Conservation (phyloP, 1,140 invertebrate species). For the Zaprionus taronus region DNA sequence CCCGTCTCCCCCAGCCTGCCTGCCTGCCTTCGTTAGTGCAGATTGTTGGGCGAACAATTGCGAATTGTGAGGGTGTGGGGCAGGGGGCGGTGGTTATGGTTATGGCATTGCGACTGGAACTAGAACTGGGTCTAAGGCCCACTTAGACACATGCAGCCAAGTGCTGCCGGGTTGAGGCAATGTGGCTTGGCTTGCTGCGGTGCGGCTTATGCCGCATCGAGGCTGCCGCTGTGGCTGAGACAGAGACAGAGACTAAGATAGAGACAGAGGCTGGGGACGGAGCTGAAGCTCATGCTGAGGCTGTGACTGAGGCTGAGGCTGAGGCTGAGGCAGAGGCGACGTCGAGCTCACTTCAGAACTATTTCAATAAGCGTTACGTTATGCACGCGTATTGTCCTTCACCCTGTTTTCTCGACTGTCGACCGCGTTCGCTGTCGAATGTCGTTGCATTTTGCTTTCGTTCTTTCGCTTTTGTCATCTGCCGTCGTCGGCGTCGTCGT, state of each 20-base stretch:
- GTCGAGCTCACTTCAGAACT: constrained; percentile 78
- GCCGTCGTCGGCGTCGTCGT: constrained; percentile 9
- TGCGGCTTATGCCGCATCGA: background rate
- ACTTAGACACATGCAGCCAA: constrained; percentile 34
- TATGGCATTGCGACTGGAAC: constrained; percentile 18
- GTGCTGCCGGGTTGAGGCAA: background rate
- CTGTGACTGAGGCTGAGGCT: background rate
- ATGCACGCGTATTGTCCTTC: constrained; percentile 74
- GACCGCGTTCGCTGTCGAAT: constrained; percentile 43
- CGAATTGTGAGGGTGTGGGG: constrained; percentile 1
- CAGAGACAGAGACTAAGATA: constrained; percentile 36
- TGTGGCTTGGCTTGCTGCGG: background rate
- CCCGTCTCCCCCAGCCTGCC: background rate
- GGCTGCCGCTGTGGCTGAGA: constrained; percentile 12
- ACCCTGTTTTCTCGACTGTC: constrained; percentile 68
- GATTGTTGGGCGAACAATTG: constrained; percentile 49
- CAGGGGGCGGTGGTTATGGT: background rate
- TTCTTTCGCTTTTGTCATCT: constrained; percentile 30
- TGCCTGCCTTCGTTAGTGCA: constrained; percentile 34
- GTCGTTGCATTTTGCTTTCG: constrained; percentile 32
- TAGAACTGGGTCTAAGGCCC: constrained; percentile 33
- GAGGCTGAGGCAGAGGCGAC: constrained; percentile 41
- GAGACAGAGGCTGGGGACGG: background rate
- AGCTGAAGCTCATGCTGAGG: background rate
- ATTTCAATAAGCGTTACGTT: constrained; percentile 80